Evolutionary conservation across 37 sponge, comb jelly and placozoan species (phyloP).

Genomic region (Geodia barretti): DNA sequence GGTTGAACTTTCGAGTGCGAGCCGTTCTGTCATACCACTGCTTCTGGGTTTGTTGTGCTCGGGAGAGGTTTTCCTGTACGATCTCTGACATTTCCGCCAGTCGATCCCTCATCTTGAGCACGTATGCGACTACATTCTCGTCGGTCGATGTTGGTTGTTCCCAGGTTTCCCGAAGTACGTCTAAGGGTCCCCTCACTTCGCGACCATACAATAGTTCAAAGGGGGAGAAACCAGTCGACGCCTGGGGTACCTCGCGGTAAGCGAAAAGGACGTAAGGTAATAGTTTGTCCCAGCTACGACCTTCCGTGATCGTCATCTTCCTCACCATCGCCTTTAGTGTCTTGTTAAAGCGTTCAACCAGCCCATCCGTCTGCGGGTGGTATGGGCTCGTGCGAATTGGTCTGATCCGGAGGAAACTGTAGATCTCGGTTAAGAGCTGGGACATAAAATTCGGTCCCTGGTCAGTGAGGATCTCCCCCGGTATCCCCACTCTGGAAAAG

Average conservation of each 20-base stretch:
- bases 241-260: conserved; percentile 50
- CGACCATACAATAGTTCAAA: conserved; percentile 58
- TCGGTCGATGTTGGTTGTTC: background rate
- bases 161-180: conserved; percentile 59
- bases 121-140: conserved; percentile 41
- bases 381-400: conserved; percentile 54
- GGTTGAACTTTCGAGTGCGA: conserved; percentile 3
- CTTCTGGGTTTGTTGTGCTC: conserved; percentile 33
- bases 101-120: conserved; percentile 22
- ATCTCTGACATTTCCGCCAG: conserved; percentile 24
- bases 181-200: conserved; percentile 49
- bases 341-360: conserved; percentile 51
- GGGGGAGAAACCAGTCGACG: conserved; percentile 42
- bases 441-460: conserved; percentile 57
- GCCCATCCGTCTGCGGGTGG: conserved; percentile 65
- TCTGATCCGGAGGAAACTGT: conserved; percentile 25
- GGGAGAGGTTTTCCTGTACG: conserved; percentile 22
- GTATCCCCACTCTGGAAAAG: conserved; percentile 48
- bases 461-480: conserved; percentile 49
- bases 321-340: conserved; percentile 52
- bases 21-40: conserved; percentile 44
- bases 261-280: conserved; percentile 54
- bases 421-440: conserved; percentile 22
- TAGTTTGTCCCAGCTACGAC: conserved; percentile 39
- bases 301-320: background rate